phyloP scores from a whole-genome alignment of 2,888 invertebrate species.

The Drosophila sordidula region DNA sequence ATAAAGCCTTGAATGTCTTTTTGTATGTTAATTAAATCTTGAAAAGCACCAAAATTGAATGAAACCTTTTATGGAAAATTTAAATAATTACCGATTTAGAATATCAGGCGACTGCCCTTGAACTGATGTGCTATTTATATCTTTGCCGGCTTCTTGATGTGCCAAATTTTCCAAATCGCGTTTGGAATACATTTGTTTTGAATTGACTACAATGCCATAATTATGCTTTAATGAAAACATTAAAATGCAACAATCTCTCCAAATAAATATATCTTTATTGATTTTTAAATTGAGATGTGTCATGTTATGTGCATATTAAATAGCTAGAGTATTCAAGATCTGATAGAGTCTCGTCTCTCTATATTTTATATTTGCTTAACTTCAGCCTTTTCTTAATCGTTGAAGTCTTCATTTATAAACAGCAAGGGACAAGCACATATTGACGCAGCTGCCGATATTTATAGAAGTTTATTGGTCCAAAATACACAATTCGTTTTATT shows the following conservation, averaged over 20 bases:
- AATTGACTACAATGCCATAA: conserved; percentile 29
- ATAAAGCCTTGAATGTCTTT: not conserved
- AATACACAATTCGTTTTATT: conserved; percentile 1
- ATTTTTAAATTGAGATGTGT: not conserved
- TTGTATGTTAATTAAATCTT: too few species aligned
- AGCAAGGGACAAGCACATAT: not conserved
- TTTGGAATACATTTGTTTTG: conserved; percentile 1
- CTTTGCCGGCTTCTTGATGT: conserved; percentile 5
- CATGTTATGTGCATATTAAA: not conserved
- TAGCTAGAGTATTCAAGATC: not conserved
- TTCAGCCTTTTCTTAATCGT: not conserved
- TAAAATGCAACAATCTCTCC: conserved; percentile 24
- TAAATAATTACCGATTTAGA: not conserved
- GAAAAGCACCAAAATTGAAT: too few species aligned
- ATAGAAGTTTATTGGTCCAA: not conserved
- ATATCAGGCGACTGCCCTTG: conserved; percentile 34
- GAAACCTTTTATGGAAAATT: not conserved
- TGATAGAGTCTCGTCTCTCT: not conserved
- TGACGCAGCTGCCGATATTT: conserved; percentile 9
- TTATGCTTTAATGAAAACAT: conserved; percentile 35
- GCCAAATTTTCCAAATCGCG: not conserved
- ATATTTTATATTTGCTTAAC: not conserved
- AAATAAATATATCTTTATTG: not conserved
- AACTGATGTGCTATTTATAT: conserved; percentile 43
- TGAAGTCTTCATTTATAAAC: not conserved